Base-by-base conservation (phyloP, 1,140 invertebrate species). In the Zelostemma sp. region DNA sequence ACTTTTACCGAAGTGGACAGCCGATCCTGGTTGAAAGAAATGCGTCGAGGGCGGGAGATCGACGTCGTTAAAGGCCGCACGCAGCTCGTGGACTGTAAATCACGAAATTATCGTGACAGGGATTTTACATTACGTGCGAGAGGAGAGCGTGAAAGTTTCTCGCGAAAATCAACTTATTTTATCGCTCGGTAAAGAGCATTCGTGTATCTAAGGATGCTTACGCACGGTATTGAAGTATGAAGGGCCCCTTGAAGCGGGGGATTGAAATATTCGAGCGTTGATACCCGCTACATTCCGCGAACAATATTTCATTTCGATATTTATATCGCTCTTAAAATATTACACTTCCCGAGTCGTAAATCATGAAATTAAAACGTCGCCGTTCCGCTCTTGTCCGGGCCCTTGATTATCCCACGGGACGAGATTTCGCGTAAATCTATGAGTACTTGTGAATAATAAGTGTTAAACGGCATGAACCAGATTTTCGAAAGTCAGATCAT, bases 401-500 rank as follows among this genome's bases (percentile, higher is more conserved):
- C 3, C 21, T n/a, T n/a, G n/a, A n/a, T n/a, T n/a, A n/a, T n/a
- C n/a, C n/a, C n/a, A n/a, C n/a, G n/a, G n/a, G n/a, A n/a, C n/a
- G n/a, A n/a, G n/a, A n/a, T n/a, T n/a, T n/a, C n/a, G n/a, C n/a
- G n/a, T n/a, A n/a, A n/a, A n/a, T n/a, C n/a, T n/a, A n/a, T n/a
- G n/a, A n/a, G n/a, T n/a, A n/a, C n/a, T n/a, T n/a, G n/a, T n/a
- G n/a, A n/a, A n/a, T n/a, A n/a, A n/a, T n/a, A n/a, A n/a, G n/a
- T n/a, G n/a, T n/a, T n/a, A n/a, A n/a, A 64, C 60, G 66, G 46
- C 61, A 49, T 71, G 68, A 72, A 72, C 74, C 74, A 76, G 68
- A 76, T 74, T 76, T 76, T 74, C 67, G 69, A 74, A 76, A 71
- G 72, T 72, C 66, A 55, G 61, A 50, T 59, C 21, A 63, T 15